Base-by-base conservation (phyloP, 2,797 vertebrate genomes). In the Zenarchopterus dispar region DNA sequence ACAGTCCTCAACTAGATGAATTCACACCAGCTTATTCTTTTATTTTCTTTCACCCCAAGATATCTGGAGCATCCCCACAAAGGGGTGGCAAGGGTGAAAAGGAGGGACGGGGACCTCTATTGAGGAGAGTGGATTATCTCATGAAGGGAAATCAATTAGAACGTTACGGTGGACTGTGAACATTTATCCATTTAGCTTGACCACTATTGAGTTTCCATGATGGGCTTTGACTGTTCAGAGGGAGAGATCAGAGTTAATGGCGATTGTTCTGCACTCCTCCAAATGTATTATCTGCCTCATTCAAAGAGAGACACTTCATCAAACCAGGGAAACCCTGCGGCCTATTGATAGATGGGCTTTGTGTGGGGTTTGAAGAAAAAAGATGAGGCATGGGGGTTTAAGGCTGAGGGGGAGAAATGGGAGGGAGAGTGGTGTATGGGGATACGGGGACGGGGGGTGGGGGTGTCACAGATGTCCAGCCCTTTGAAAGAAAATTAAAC, bases 401-500 rank as follows among this genome's bases (percentile, higher is more conserved):
- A 84, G 83, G 87, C 81, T 82, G 74, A 52, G 78, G 33, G 77
- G 82, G 80, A 77, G 79, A 75, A 66, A 75, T 13, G 61, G 82
- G 80, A 74, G 75, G 84, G 78, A 53, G 78, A 17, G 56, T 48
- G 78, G 81, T 74, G 80, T 51, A 56, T 57, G 57, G 21, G 56
- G 22, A 24, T 51, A 54, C 55, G 56, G 19, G 54, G 19, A 24
- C 31, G 69, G 45, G 46, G n/a, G 62, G 90, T 93, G 92, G 94
- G 94, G 94, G 93, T 95, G 96, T 97, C 97, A 97, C 97, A 98
- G 97, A 98, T 98, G 97, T 98, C 97, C 96, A 74, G 94, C 93
- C 93, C 95, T 98, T 97, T 97, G 96, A 98, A 98, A 96, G 96
- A 96, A 98, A 99, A 99, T 98, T 98, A 98, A 98, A 99, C 97